Evolutionary conservation across 1,140 invertebrate genomes (phyloP), one percentile per base, ranked within the genome.

Genomic region (Mya arenaria): DNA sequence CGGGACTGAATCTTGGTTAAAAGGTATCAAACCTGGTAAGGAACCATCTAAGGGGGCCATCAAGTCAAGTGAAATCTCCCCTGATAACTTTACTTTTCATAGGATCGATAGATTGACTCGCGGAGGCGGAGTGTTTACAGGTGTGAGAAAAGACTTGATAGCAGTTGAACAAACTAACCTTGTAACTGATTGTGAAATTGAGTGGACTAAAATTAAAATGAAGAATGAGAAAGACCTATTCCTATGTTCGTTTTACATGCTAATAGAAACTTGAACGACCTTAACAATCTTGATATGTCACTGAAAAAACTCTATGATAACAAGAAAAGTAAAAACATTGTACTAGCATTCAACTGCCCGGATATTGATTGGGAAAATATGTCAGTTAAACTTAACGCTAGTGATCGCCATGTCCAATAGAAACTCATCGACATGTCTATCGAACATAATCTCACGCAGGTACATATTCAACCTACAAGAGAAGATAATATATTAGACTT

Each of bases 121-220:
- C 8, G 60, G 63, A 17, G 63, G 79, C n/a, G 79, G 79, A 32
- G 79, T 85, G 0, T 82, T 85, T 62, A 25, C 82, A 8, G 10
- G 66, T 44, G 65, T 72, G 1, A 52, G 83, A 4, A 32, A 78
- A 36, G 58, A 82, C 30, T 23, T 85, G 1, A 37, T 83, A 34
- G 10, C 73, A 36, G 37, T 13, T 4, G 68, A 77, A 71, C 30
- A 65, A 65, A 55, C 72, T 8, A 48, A 78, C 77, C 34, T 58
- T 25, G 66, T 69, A 0, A 72, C 55, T 2, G 72, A 85, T 15
- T 82, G 68, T 39, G 84, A 77, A 85, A 52, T 85, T 1, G 39
- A 66, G 62, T 81, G 82, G 75, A 32, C 52, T 0, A 75, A 85
- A 56, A 65, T 84, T 8, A 58, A 81, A 36, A n/a, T 84, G 0